These are phyloP conservation scores for Cotesia chilonis DNA, from an alignment of 1,140 invertebrate species.

Conservation along the genomic window DNA sequence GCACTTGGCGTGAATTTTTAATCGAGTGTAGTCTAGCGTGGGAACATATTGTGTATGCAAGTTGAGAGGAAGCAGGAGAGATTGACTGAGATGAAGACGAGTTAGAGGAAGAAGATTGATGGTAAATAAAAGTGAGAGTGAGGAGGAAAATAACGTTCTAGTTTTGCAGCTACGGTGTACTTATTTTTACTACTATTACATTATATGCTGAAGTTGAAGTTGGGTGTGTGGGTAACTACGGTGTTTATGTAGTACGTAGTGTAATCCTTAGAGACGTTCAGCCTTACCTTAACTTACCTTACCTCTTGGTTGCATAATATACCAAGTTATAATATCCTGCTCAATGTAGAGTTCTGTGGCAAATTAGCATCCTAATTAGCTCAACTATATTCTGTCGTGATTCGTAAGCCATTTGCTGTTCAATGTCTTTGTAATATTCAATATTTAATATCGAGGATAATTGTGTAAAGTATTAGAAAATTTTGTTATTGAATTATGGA, in stretches of 20 bases:
- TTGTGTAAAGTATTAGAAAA: too few species aligned
- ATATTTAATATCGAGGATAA: too few species aligned
- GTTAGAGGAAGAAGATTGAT: background rate
- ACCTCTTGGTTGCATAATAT: slow-evolving; percentile 1
- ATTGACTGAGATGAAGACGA: background rate
- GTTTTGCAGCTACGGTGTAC: background rate
- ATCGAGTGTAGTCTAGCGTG: slow-evolving; percentile 3
- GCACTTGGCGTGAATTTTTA: slow-evolving; percentile 4
- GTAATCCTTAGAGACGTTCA: too few species aligned
- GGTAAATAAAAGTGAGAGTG: background rate
- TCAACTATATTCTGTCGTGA: background rate
- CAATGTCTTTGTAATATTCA: too few species aligned
- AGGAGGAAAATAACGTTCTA: background rate
- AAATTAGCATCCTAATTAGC: slow-evolving; percentile 14
- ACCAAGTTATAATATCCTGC: background rate
- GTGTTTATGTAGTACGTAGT: background rate
- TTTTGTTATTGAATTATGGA: too few species aligned
- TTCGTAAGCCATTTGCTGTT: background rate
- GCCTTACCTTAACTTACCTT: too few species aligned
- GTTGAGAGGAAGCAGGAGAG: too few species aligned
- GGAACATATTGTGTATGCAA: background rate
- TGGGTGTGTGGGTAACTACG: background rate
- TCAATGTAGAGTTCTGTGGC: background rate
- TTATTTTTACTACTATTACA: too few species aligned
- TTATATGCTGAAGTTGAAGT: background rate